A percentile compares a stretch with the other conserved stretches of the same genome.
Conservation (phyloP, 2,797 vertebrate genomes). For the Eulemur mongoz region DNA sequence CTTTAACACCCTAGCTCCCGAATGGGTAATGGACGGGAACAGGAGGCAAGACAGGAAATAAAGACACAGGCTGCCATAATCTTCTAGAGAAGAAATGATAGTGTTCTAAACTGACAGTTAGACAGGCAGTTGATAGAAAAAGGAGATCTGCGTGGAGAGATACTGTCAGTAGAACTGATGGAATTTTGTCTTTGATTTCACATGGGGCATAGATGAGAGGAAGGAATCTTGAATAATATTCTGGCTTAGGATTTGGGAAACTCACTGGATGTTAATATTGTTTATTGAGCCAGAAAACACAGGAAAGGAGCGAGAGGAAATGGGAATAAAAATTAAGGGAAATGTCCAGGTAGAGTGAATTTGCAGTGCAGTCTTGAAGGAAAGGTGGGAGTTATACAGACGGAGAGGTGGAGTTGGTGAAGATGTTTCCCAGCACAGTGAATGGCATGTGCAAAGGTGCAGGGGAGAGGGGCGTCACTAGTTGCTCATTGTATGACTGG, state of each 20-base stretch:
- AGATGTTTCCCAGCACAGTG: not conserved
- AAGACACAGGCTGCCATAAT: not conserved
- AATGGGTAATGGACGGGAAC: not conserved
- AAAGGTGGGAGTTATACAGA: not conserved
- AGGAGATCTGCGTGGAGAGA: not conserved
- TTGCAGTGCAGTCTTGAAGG: not conserved
- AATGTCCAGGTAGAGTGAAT: not conserved
- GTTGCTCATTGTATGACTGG: not conserved
- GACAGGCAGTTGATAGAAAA: not conserved
- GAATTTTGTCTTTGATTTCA: slow-evolving; percentile 27
- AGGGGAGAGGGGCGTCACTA: not conserved
- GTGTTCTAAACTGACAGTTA: not conserved
- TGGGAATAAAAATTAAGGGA: not conserved
- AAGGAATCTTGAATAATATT: not conserved
- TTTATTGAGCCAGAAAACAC: not conserved
- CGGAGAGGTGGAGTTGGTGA: not conserved
- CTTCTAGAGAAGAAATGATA: not conserved
- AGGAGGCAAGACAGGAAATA: not conserved
- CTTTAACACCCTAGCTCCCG: not conserved
- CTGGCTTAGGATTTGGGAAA: not conserved
- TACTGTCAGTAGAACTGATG: not conserved
- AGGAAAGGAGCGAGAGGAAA: not conserved
- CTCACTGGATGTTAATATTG: not conserved
- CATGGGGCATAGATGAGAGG: not conserved
- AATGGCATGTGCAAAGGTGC: not conserved